Percentiles rank a stretch among this genome's conserved stretches.
Conservation (phyloP, 2,113 vertebrate genomes). For the Rhizomys pruinosus region DNA sequence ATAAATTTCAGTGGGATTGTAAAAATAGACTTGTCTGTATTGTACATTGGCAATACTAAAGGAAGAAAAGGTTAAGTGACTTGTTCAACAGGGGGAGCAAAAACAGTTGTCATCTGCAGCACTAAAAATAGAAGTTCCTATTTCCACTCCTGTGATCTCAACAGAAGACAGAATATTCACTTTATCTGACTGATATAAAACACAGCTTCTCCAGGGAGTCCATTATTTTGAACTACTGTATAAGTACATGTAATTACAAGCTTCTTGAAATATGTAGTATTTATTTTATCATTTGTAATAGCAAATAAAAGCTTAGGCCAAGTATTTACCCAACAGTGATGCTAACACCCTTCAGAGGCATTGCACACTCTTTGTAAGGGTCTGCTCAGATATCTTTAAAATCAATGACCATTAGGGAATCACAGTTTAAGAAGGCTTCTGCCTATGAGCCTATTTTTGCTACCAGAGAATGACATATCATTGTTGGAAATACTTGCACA, state of each 20-base stretch:
- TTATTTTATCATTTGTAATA: constrained; percentile 70
- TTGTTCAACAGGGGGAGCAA: background rate
- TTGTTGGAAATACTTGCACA: constrained; percentile 42
- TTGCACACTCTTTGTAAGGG: constrained; percentile 57
- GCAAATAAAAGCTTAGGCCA: constrained; percentile 54
- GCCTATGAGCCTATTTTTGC: constrained; percentile 35
- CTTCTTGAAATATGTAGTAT: constrained; percentile 67
- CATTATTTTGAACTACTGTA: constrained; percentile 68
- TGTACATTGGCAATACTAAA: background rate
- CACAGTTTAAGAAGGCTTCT: constrained; percentile 63
- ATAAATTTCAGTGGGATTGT: constrained; percentile 35
- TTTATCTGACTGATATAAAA: constrained; percentile 64
- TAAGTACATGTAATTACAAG: constrained; percentile 70
- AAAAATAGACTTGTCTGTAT: background rate
- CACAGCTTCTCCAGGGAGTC: constrained; percentile 50
- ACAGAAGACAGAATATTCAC: constrained; percentile 59
- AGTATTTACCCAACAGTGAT: constrained; percentile 60
- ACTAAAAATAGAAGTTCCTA: constrained; percentile 67
- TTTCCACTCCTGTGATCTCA: constrained; percentile 58
- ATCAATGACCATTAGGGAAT: constrained; percentile 75
- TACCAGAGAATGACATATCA: constrained; percentile 67
- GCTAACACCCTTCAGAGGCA: constrained; percentile 61
- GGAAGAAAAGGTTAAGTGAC: constrained; percentile 65
- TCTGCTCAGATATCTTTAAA: constrained; percentile 68
- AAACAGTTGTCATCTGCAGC: constrained; percentile 15